These are phyloP conservation scores for Pantherophis alleghaniensis DNA, from an alignment of 2,797 vertebrate genomes.

Conservation along the genomic window DNA sequence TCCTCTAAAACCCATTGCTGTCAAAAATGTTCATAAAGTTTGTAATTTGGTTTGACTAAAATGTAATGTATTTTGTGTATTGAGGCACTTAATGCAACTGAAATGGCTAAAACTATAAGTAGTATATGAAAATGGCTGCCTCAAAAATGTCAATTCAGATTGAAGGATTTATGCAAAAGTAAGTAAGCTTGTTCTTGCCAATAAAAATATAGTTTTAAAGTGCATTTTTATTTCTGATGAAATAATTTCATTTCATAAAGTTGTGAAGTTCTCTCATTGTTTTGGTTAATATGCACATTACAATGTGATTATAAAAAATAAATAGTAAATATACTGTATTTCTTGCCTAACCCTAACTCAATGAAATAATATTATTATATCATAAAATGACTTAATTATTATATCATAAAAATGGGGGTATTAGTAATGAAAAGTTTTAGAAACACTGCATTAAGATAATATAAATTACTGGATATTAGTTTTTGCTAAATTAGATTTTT, in stretches of 20 bases:
- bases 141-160: background rate
- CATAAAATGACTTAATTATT: background rate
- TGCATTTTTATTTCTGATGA: background rate
- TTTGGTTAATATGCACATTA: background rate
- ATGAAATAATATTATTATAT: background rate
- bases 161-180: background rate
- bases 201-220: background rate
- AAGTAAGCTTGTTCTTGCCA: background rate
- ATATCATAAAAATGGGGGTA: background rate
- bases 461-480: background rate
- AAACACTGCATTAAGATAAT: background rate
- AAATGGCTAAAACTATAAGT: background rate
- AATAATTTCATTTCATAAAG: background rate
- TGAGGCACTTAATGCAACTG: background rate
- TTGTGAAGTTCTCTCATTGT: background rate
- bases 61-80: background rate
- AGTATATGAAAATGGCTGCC: background rate
- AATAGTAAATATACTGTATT: background rate
- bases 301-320: background rate
- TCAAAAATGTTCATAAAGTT: background rate
- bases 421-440: background rate
- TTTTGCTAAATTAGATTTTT: background rate
- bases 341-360: background rate
- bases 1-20: background rate
- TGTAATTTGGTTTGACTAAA: background rate